Percentiles rank a stretch among this genome's conserved stretches.
phyloP scores from a whole-genome alignment of 1,140 invertebrate species.

The Palaemon carinicauda region DNA sequence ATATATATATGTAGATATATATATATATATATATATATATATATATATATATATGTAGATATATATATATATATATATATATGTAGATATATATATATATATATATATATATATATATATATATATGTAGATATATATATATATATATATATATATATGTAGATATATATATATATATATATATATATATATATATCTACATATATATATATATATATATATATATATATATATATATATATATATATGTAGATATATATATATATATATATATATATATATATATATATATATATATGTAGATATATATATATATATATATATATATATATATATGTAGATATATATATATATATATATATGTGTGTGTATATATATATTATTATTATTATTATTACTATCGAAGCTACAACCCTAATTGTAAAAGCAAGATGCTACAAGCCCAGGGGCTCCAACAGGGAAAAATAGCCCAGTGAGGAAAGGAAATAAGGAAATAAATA shows the following conservation, averaged over 20 bases:
- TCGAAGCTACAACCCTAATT: no score
- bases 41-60: background rate
- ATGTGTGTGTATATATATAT: background rate
- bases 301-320: slow-evolving; percentile 12
- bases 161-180: background rate
- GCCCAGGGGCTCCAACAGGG: no score
- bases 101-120: slow-evolving; percentile 6
- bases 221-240: background rate
- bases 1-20: slow-evolving; percentile 13
- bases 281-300: slow-evolving; percentile 16
- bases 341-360: background rate
- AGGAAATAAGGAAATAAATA: no score
- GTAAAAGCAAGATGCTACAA: no score
- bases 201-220: background rate
- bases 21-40: slow-evolving; percentile 19
- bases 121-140: slow-evolving; percentile 13
- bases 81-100: slow-evolving; percentile 13
- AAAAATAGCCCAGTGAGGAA: no score
- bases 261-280: slow-evolving; percentile 19
- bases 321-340: slow-evolving; percentile 13
- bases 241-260: background rate
- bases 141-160: slow-evolving; percentile 16
- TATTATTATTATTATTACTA: background rate
- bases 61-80: slow-evolving; percentile 16
- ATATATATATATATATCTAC: background rate